Conservation (phyloP, 2,888 invertebrate species). For the Drosophila peninsularis region DNA sequence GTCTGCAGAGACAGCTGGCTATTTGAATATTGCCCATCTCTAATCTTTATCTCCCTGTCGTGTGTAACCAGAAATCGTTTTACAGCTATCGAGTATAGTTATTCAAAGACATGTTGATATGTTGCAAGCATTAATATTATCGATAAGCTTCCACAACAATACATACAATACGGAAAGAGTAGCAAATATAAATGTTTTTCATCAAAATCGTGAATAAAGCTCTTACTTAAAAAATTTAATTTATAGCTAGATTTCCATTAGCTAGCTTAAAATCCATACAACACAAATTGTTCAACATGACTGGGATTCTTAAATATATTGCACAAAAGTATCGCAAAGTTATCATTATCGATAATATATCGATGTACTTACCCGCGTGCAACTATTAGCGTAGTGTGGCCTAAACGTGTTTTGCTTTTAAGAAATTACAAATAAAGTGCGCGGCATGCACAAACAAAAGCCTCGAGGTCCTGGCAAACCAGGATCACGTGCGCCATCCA, state of each 20-base stretch:
- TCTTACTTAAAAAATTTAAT: neutral
- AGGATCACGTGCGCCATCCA: slow-evolving; percentile 9
- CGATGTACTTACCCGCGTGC: slow-evolving; percentile 22
- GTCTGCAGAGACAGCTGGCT: neutral
- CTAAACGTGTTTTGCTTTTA: slow-evolving; percentile 41
- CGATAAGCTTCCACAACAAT: neutral
- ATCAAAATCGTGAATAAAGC: neutral
- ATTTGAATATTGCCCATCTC: slow-evolving; percentile 17
- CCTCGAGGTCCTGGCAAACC: slow-evolving; percentile 28
- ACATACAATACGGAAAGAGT: neutral
- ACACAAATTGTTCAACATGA: neutral
- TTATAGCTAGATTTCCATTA: neutral
- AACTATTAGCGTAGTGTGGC: slow-evolving; percentile 8
- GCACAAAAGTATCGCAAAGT: neutral
- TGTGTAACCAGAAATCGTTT: slow-evolving; percentile 15
- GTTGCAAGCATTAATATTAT: neutral
- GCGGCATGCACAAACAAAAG: slow-evolving; percentile 39
- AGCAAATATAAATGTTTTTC: neutral
- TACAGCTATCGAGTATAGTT: neutral
- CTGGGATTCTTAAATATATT: neutral
- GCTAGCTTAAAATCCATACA: neutral
- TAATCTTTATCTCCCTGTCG: neutral
- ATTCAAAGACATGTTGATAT: slow-evolving; percentile 8
- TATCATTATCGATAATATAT: slow-evolving; percentile 12
- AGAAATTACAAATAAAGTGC: slow-evolving; percentile 11